Conservation (phyloP, 2,888 invertebrate species). For the Allolobophora icterica region DNA sequence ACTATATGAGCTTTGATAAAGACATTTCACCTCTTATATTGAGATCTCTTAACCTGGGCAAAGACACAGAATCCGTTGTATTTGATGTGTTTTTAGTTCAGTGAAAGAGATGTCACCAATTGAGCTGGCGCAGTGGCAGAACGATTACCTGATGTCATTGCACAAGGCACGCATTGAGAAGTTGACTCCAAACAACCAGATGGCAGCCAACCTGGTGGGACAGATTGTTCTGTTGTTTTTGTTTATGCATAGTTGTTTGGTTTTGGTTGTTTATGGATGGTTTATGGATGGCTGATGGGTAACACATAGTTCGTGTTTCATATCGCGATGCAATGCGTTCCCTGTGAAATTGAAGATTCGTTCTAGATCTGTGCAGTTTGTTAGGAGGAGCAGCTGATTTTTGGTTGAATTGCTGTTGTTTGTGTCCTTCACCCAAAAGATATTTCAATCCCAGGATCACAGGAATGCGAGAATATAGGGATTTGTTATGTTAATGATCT, state of each 20-base stretch:
- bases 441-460: background rate
- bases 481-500: background rate
- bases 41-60: background rate
- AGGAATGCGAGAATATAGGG: background rate
- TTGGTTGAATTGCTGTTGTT: background rate
- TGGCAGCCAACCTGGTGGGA: background rate
- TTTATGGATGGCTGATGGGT: background rate
- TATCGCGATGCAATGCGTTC: background rate
- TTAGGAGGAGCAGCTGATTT: background rate
- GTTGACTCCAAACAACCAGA: conserved; percentile 27
- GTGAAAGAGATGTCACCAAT: conserved; percentile 1
- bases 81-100: background rate
- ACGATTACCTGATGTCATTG: background rate
- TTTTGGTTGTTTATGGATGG: background rate
- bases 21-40: background rate
- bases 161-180: conserved; percentile 20
- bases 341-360: background rate
- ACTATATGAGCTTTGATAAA: background rate
- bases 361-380: background rate
- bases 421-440: background rate
- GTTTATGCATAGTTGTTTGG: background rate
- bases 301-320: background rate
- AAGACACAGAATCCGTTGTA: background rate
- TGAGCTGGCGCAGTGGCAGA: conserved; percentile 11
- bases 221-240: background rate